Evolutionary conservation across 1,140 invertebrate genomes (phyloP).

Genomic region (Penaeus chinensis): DNA sequence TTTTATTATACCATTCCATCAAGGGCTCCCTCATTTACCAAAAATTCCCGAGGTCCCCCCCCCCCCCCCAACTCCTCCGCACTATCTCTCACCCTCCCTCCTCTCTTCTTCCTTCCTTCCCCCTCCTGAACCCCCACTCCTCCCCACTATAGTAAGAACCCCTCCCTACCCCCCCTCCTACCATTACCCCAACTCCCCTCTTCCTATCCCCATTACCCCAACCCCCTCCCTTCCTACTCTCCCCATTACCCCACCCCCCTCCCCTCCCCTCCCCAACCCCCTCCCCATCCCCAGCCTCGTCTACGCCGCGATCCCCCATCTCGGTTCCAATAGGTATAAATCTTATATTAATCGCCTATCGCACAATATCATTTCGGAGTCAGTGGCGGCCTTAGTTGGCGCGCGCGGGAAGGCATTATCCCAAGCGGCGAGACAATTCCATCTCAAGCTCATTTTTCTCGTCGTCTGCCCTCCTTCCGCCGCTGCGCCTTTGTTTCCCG

Average conservation of each 20-base stretch:
- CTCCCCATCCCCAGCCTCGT: background rate
- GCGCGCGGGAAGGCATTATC: background rate
- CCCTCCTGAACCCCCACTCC: background rate
- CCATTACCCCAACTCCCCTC: background rate
- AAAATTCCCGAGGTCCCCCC: background rate
- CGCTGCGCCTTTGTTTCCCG: background rate
- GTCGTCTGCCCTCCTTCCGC: background rate
- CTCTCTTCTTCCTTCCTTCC: background rate
- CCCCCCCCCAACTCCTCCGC: no score
- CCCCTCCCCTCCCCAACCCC: background rate
- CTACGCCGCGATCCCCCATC: conserved; percentile 23
- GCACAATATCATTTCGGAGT: conserved; percentile 62
- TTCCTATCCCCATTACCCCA: background rate
- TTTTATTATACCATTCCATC: conserved; percentile 27
- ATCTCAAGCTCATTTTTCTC: background rate
- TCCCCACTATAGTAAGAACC: background rate
- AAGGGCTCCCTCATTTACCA: conserved; percentile 2
- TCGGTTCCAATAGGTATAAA: conserved; percentile 59
- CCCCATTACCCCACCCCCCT: background rate
- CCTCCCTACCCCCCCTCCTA: background rate
- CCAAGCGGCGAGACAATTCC: background rate
- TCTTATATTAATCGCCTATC: conserved; percentile 61
- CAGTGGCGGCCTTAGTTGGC: conserved; percentile 22
- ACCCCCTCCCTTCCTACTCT: background rate
- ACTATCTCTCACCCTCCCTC: background rate